Base-by-base conservation (phyloP, 2,888 invertebrate species). In the Xestia ashworthii region DNA sequence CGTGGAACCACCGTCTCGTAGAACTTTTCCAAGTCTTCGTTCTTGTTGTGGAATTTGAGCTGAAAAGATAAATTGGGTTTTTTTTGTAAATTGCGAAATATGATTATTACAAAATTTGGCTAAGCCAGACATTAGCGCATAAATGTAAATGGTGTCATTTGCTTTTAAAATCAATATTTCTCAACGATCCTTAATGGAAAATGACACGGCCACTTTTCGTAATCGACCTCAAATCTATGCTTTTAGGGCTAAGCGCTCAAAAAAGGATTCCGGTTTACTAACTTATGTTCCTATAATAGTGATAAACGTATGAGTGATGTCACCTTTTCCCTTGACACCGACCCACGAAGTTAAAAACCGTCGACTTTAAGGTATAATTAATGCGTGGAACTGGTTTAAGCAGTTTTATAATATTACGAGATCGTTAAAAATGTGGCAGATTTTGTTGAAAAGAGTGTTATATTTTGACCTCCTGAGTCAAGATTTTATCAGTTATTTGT, bases 11-110 rank as follows among this genome's bases (percentile, higher is more conserved):
- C 93, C 0, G 97, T 96, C 81, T 97, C 94, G 90, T 97, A 97
- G 88, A 97, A 97, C 46, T 95, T 95, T 58, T 97, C 96, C 77
- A 97, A 92, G 64, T 97, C 95, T 46, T 97, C 96, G 62, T 95
- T 97, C 79, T 97, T 95, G 78, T 95, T 94, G 93, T 98, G 97
- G 89, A 98, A 97, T 92, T 97, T 97, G 60, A 98, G 93, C 98
- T 98, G 95, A 94, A 93, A 86, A 38, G 19, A 69, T 64, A 12
- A 60, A n/a, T 19, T 22, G 38, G 1, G 38, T 3, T 3, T 65
- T 58, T 71, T 6, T 62, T n/a, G 2, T 25, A 32, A 55, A 25
- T 76, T 71, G n/a, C 46, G n/a, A 25, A 73, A 65, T 32, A 46
- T 12, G 9, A 11, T 44, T 3, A 9, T 62, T 14, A 12, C 9